Evolutionary conservation across 1,140 invertebrate genomes (phyloP), one percentile per base, ranked within the genome.

Genomic region (Vollenhovia emeryi): DNA sequence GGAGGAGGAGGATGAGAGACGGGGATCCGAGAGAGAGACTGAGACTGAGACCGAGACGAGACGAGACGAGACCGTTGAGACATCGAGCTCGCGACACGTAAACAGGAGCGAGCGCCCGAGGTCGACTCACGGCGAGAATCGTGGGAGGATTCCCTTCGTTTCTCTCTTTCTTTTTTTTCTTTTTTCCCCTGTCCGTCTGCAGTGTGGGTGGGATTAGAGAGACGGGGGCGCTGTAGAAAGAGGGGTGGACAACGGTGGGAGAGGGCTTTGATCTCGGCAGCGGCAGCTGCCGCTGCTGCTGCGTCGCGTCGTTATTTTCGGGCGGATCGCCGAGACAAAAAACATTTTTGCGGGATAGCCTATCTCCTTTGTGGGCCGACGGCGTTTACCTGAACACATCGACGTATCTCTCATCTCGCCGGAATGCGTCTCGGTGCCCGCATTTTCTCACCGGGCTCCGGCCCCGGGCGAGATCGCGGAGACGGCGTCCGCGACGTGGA

Each of bases 61-160:
- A 69, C 21, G 78, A 71, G 33, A 71, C 62, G 78, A 80, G 45
- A 71, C 75, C 64, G 64, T 60, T 69, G 66, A 74, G 76, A 89
- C 74, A 76, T 45, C 78, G 74, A 74, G 85, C 55, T 43, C 75
- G 80, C 88, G 79, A 89, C 84, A 87, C 85, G 85, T 90, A 90
- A 90, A 89, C 88, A 90, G 84, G 80, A 89, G 80, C 85, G 88
- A 87, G 48, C 62, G 80, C 66, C 82, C 89, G 85, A 89, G 88
- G 88, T 87, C 89, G 85, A 71, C 62, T 85, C 60, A 78, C 36
- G 21, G 36, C 24, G 85, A 87, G 76, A 85, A 86, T 89, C 87
- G 87, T 89, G 85, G 73, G 85, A 89, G 87, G 85, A 86, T 86
- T 86, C 75, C 52, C 74, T 76, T 76, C 24, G 52, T 80, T 66